A percentile compares a stretch with the other conserved stretches of the same genome.
Conservation (phyloP, 2,113 vertebrate genomes). For the Corynorhinus townsendii region DNA sequence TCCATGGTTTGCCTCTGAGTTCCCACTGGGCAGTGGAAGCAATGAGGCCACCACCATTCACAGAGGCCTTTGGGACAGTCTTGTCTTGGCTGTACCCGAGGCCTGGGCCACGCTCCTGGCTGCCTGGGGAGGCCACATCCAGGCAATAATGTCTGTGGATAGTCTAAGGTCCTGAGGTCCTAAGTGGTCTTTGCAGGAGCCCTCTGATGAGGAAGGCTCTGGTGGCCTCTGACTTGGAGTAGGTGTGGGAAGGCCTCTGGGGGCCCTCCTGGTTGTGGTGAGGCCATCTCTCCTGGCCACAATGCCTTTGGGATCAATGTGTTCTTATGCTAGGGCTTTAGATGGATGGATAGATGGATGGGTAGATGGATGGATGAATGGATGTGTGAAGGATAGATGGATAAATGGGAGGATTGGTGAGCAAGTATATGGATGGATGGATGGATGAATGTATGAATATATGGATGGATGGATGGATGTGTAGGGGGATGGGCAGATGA, state of each 20-base stretch:
- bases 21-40: too few species aligned
- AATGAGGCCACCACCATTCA: accelerated
- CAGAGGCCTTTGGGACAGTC: neutral
- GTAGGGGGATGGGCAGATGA: too few species aligned
- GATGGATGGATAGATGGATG: neutral
- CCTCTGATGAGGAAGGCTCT: neutral
- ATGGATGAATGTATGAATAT: too few species aligned
- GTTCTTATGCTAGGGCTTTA: neutral
- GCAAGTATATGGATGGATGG: too few species aligned
- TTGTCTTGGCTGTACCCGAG: neutral
- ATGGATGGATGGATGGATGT: too few species aligned
- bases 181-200: neutral
- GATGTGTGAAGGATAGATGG: too few species aligned
- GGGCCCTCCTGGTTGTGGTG: neutral
- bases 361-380: accelerated
- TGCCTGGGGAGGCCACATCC: accelerated
- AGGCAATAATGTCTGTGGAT: too few species aligned
- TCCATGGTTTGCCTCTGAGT: neutral
- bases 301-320: neutral
- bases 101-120: accelerated
- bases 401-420: too few species aligned
- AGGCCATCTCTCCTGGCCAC: accelerated
- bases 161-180: neutral
- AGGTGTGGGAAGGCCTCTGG: accelerated
- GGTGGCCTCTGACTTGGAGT: neutral